Evolutionary conservation across 1,140 invertebrate species (phyloP), one percentile per base, ranked within the genome.

Genomic region (Drosophila obscura): DNA sequence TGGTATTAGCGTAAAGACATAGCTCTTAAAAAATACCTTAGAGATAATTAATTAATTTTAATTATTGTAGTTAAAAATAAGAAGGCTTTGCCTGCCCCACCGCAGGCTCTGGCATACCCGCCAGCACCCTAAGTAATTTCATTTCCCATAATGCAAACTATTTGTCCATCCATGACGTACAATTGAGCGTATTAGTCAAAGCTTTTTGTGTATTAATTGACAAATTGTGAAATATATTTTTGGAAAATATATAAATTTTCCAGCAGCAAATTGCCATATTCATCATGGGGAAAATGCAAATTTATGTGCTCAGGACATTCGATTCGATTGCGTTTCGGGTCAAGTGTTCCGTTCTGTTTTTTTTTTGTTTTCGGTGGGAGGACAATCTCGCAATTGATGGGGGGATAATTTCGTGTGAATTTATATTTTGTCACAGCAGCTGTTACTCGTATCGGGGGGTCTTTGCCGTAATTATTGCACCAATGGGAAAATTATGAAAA

Each of bases 171-270:
- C 43, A 57, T 53, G 4, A 24, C 22, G 22, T 24, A 57, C 58
- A 74, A 74, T 35, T 48, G 26, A 26, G 48, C 31, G 41, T 24
- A 61, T 68, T 63, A 55, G 16, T 5, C 11, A 41, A 68, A 71
- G 50, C 50, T 46, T 45, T 78, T 69, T 56, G 22, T 43, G 22
- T 56, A 63, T 71, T 52, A 69, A 78, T 82, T 78, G 60, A 75
- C 63, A 65, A 65, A 83, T 61, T 69, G 52, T 55, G 26, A 68
- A 57, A 41, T 63, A 75, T 50, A 35, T 52, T 5, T 53, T 51
- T 51, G 45, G 52, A 66, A 74, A 52, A 43, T 74, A 13, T 63
- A 43, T 64, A 46, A 7, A 51, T 52, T 45, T 39, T 41, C 19
- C 68, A 19, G 48, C 16, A 56, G 59, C 35, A 11, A 39, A 65